These are phyloP conservation scores for Sclerodermus sp. DNA, from an alignment of 2,888 invertebrate genomes.

Conservation along the genomic window DNA sequence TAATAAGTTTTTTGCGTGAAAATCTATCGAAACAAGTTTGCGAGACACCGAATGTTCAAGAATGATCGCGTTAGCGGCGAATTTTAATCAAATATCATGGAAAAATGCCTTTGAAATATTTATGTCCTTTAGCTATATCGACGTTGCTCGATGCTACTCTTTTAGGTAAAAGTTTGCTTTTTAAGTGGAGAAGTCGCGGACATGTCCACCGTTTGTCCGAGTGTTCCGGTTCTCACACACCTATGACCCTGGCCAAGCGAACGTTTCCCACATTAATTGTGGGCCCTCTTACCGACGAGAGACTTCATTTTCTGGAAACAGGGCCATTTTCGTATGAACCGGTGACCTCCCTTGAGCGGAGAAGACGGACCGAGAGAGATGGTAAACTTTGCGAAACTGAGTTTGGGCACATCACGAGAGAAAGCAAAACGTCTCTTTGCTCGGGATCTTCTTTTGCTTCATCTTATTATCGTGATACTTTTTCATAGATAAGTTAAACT, in stretches of 20 bases:
- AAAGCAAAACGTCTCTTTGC: background rate
- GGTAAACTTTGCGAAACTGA: background rate
- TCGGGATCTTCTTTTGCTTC: background rate
- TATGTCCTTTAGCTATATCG: no score
- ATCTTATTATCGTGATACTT: background rate
- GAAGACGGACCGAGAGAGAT: constrained; percentile 4
- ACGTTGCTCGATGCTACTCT: no score
- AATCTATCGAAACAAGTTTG: no score
- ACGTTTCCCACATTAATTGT: constrained; percentile 49
- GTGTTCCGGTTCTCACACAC: constrained; percentile 54
- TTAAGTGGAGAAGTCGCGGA: constrained; percentile 37
- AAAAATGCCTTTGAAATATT: no score
- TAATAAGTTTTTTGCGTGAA: no score
- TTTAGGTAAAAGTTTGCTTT: no score
- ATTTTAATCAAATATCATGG: no score
- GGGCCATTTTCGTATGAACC: constrained; percentile 19
- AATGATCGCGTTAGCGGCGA: no score
- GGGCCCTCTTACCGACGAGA: constrained; percentile 3
- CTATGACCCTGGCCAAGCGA: constrained; percentile 40
- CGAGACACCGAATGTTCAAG: no score
- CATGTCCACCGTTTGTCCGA: constrained; percentile 26
- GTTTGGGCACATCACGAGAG: constrained; percentile 1
- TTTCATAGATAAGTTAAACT: background rate
- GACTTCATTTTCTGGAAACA: constrained; percentile 35
- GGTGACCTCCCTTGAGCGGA: constrained; percentile 21